Percentiles rank a stretch among this genome's conserved stretches.
These are phyloP conservation scores for Lutraria rhynchaena DNA, from an alignment of 1,140 invertebrate species.

Conservation along the genomic window DNA sequence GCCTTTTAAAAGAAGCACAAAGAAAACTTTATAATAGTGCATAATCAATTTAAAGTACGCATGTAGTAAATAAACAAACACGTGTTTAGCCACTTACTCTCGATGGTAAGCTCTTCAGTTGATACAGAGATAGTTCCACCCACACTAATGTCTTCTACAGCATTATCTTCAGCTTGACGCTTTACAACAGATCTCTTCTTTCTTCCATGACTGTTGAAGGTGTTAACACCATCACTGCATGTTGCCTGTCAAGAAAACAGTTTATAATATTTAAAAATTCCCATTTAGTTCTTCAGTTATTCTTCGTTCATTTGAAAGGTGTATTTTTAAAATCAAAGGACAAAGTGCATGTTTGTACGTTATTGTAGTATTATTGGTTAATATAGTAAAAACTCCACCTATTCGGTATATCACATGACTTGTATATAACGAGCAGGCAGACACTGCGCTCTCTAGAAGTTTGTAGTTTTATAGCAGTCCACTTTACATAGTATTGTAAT, in stretches of 20 bases:
- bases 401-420: too few species aligned
- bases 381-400: too few species aligned
- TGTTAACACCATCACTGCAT: conserved; percentile 35
- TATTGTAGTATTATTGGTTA: too few species aligned
- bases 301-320: background rate
- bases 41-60: background rate
- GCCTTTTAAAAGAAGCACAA: background rate
- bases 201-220: conserved; percentile 57
- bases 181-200: conserved; percentile 52
- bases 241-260: conserved; percentile 29
- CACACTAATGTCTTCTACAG: conserved; percentile 58
- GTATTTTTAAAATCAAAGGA: too few species aligned
- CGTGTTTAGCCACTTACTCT: conserved; percentile 28
- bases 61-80: background rate
- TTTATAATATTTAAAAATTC: too few species aligned
- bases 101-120: conserved; percentile 54
- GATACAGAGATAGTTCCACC: conserved; percentile 47
- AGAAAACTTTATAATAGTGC: background rate
- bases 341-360: too few species aligned
- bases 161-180: conserved; percentile 42
- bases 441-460: too few species aligned
- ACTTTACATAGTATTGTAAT: too few species aligned
- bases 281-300: background rate
- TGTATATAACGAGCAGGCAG: too few species aligned
- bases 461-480: too few species aligned